Percentiles rank a stretch among this genome's conserved stretches.
Evolutionary conservation across 2,888 invertebrate genomes (phyloP).

Genomic region (Aradus depressus): DNA sequence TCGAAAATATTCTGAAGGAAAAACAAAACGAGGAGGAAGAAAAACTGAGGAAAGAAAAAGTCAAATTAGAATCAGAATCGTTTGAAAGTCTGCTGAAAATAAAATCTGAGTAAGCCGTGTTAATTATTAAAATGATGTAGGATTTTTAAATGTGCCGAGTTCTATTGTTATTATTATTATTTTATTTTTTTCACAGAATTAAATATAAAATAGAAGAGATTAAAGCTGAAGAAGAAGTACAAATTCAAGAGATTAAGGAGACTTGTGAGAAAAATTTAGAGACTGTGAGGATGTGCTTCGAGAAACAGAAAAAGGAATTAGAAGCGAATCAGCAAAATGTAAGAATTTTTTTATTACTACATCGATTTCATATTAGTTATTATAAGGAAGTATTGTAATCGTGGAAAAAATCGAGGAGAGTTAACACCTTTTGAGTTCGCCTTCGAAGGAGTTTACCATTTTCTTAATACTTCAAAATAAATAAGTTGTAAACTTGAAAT

Average conservation of each 20-base stretch:
- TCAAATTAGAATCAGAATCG: slow-evolving; percentile 32
- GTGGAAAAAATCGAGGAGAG: no score
- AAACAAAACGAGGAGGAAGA: slow-evolving; percentile 31
- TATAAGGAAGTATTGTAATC: no score
- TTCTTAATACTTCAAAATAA: no score
- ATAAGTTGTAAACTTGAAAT: no score
- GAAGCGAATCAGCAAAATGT: slow-evolving; percentile 33
- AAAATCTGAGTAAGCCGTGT: slow-evolving; percentile 9
- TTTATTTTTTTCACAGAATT: background rate
- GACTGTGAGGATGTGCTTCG: slow-evolving; percentile 41
- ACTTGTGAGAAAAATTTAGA: slow-evolving; percentile 39
- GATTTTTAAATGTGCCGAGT: background rate
- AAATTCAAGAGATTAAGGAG: slow-evolving; percentile 40
- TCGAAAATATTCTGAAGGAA: slow-evolving; percentile 10
- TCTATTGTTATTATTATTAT: background rate
- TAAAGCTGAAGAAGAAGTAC: slow-evolving; percentile 38
- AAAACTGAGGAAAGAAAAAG: slow-evolving; percentile 32
- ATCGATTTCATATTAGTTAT: no score
- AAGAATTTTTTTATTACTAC: background rate
- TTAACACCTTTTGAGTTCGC: no score
- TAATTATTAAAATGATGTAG: background rate
- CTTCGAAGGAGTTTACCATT: no score
- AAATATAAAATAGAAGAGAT: slow-evolving; percentile 28
- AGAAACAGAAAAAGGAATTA: slow-evolving; percentile 38
- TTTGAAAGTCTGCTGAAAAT: background rate